Evolutionary conservation across 2,888 invertebrate species (phyloP).

Genomic region (Timema cristinae): DNA sequence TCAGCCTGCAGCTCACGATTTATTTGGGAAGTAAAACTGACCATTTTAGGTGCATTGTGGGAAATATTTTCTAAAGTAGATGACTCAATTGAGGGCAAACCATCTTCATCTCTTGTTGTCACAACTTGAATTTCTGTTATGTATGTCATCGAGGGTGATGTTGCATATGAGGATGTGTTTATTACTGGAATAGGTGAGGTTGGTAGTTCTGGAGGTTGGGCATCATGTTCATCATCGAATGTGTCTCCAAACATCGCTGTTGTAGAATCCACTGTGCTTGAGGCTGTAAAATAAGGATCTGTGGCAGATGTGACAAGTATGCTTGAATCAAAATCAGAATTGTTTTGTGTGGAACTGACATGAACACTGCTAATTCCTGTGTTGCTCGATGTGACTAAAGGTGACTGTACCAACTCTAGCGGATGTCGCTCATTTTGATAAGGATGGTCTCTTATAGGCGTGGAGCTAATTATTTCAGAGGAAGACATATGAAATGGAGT

Average conservation of each 20-base stretch:
- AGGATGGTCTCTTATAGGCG: background rate
- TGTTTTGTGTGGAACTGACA: constrained; percentile 23
- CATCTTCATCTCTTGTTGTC: constrained; percentile 35
- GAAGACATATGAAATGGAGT: constrained; percentile 23
- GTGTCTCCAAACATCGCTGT: constrained; percentile 20
- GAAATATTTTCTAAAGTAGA: too few relatives aligned
- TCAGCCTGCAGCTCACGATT: background rate
- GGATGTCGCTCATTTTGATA: background rate
- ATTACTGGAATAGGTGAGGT: constrained; percentile 43
- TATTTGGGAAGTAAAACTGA: too few relatives aligned
- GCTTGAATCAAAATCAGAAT: constrained; percentile 17
- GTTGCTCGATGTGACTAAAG: constrained; percentile 27
- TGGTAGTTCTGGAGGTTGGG: constrained; percentile 43
- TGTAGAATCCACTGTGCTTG: constrained; percentile 27
- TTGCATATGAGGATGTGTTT: constrained; percentile 33
- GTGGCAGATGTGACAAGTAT: constrained; percentile 20
- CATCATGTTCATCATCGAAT: constrained; percentile 24
- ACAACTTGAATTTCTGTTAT: constrained; percentile 71
- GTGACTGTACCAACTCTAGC: constrained; percentile 22
- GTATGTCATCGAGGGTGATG: constrained; percentile 52
- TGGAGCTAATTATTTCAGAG: constrained; percentile 8
- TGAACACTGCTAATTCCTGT: constrained; percentile 21
- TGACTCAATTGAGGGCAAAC: too few relatives aligned
- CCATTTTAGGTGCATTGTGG: too few relatives aligned
- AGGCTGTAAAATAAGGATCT: constrained; percentile 27